Evolutionary conservation across 2,113 vertebrate genomes (phyloP), one percentile per base, ranked within the genome.

Genomic region (Oxyura jamaicensis): DNA sequence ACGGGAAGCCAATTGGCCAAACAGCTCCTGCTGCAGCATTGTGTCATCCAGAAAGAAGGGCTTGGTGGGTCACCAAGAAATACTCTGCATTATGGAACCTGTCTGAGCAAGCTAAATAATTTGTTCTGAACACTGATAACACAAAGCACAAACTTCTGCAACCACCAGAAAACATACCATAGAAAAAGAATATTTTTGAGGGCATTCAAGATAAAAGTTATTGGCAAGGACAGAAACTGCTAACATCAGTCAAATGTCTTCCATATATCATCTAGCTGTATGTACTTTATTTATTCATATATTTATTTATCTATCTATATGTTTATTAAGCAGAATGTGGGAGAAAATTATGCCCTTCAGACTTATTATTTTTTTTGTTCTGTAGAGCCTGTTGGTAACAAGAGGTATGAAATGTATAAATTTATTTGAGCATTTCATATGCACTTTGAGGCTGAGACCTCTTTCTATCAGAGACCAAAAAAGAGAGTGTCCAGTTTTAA

Each of bases 341-440:
- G 53, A 86, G 62, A 92, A 91, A 42, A 44, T 94, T 73, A 86
- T 25, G 26, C 73, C 58, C 66, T 55, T 76, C 76, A 65, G 42
- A 48, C 71, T 86, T 56, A 42, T 15, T 94, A 86, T 95, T 95
- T 96, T 96, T 78, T 79, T 78, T 86, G 63, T 81, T 85, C 63
- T 59, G 22, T 60, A 59, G 74, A 73, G 28, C 8, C 50, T 91
- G 31, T 23, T 59, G 33, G 31, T 66, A 60, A 89, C 92, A 83
- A 59, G 13, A 50, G 28, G 48, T 31, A 28, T 86, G 56, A 93
- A 88, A 83, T 92, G 84, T 83, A 89, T 63, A 93, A 88, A 83
- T 92, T 84, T 86, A 89, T 63, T 59, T 83, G 87, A 89, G 53
- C 90, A 88, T 88, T 95, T 96, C 65, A 94, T 78, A 85, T 56